Conservation (phyloP, 2,797 vertebrate genomes). For the Acanthiza pusilla region DNA sequence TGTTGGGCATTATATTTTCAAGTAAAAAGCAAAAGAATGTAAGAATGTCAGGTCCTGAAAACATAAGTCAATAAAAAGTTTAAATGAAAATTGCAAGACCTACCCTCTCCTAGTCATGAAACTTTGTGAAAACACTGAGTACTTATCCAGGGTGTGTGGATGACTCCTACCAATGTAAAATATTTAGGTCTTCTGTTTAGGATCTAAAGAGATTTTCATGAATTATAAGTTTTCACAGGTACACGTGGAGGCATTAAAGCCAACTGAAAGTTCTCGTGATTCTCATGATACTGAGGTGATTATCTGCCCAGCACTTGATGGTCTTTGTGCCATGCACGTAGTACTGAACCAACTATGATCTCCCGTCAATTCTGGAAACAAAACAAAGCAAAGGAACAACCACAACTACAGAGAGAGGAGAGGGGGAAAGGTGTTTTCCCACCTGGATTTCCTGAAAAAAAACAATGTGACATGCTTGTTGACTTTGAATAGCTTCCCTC, state of each 20-base stretch:
- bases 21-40: not conserved
- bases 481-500: not conserved
- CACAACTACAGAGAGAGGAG: not conserved
- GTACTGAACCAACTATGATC: not conserved
- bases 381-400: not conserved
- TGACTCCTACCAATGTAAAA: not conserved
- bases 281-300: not conserved
- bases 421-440: not conserved
- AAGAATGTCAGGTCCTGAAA: conserved; percentile 4
- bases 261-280: not conserved
- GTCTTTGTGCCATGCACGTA: not conserved
- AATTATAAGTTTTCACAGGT: not conserved
- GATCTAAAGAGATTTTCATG: not conserved
- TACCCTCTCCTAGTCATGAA: not conserved
- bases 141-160: not conserved
- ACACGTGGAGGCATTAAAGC: not conserved
- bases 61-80: not conserved
- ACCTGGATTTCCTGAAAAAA: not conserved
- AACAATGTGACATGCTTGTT: not conserved
- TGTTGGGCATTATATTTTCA: not conserved
- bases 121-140: not conserved
- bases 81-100: not conserved
- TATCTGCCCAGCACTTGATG: not conserved
- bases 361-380: not conserved
- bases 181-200: not conserved